Evolutionary conservation across 2,888 invertebrate genomes (phyloP), one percentile per base, ranked within the genome.

Genomic region (Hofmannophila pseudospretella): DNA sequence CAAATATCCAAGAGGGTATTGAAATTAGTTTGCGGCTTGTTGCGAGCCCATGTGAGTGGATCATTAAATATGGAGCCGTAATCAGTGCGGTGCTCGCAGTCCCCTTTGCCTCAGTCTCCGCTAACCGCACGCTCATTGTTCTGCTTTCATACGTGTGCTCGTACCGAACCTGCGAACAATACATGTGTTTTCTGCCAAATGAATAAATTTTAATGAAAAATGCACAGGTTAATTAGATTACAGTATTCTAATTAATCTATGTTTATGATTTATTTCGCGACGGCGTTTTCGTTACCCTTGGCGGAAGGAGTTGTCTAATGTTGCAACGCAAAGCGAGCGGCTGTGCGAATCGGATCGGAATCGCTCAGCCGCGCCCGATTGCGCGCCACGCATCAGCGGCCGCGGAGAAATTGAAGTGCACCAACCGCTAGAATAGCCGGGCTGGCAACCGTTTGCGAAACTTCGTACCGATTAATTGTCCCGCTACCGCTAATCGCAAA

Each of bases 11-110:
- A 61, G 59, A 60, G 53, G 57, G 66, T 75, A 81, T 80, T 75
- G 76, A 81, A 80, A 78, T 78, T 76, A 81, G 77, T 77, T 74
- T 70, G 73, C 69, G 51, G 63, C 65, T 64, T 53, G 72, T 64
- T 60, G 57, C 63, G 63, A 59, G 62, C 60, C 67, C 70, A 66
- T 60, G 72, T 71, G 75, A 78, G 79, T 71, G 73, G 67, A 70
- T 77, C 82, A 82, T 85, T 74, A 84, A 84, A 82, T 78, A 84
- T 85, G 78, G 55, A 85, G 69, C 68, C 63, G 75, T 80, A 84
- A 85, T 85, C 81, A 84, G 78, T 68, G 74, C 68, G 69, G 67
- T 67, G 68, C 66, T 70, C 70, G 64, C 60, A 62, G 63, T 52
- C 68, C 70, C 69, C 71, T 67, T 68, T 55, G 60, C 60, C 57